Conservation (phyloP, 2,113 vertebrate species). For the Chloropsis cyanopogon region DNA sequence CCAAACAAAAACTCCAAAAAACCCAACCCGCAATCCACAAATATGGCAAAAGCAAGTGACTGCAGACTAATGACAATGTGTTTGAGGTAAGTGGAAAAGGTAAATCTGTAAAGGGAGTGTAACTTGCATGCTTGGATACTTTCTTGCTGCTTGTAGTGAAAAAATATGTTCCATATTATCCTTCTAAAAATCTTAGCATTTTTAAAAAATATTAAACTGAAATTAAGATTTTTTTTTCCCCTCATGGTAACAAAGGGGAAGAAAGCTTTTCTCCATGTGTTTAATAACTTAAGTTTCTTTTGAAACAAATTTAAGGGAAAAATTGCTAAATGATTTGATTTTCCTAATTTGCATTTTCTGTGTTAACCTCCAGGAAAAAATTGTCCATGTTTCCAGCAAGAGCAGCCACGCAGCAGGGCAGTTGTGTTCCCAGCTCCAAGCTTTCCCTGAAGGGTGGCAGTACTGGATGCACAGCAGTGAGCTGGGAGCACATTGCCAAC, state of each 20-base stretch:
- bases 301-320: neutral
- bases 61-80: neutral
- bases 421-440: neutral
- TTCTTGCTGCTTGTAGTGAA: neutral
- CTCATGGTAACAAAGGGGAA: neutral
- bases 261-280: neutral
- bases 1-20: neutral
- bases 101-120: neutral
- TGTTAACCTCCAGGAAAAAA: neutral
- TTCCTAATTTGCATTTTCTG: neutral
- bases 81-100: neutral
- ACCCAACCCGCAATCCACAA: neutral
- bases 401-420: neutral
- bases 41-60: neutral
- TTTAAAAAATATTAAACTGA: neutral
- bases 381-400: neutral
- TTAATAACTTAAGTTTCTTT: neutral
- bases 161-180: neutral
- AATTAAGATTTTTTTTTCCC: neutral
- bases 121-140: neutral
- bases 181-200: neutral
- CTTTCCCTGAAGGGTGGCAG: neutral
- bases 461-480: neutral
- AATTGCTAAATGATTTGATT: fast-evolving
- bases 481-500: neutral